Evolutionary conservation across 2,113 vertebrate species (phyloP).

Genomic region (Trachemys scripta): DNA sequence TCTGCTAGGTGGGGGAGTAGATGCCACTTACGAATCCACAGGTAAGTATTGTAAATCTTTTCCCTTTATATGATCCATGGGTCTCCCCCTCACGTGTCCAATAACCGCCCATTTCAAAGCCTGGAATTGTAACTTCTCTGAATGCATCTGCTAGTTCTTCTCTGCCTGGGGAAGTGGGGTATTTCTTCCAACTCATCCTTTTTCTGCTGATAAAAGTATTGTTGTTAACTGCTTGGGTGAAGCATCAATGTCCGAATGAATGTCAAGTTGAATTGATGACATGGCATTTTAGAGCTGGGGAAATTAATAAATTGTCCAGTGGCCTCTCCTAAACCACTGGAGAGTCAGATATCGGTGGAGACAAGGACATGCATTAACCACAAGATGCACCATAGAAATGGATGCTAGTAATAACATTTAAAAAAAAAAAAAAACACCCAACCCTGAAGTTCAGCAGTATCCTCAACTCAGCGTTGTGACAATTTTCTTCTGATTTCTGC

Average conservation of each 20-base stretch:
- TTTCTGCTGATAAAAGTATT: rapidly evolving
- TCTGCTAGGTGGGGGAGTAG: neutral
- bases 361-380: neutral
- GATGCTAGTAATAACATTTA: rapidly evolving
- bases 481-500: neutral
- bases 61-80: neutral
- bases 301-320: rapidly evolving
- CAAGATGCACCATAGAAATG: neutral
- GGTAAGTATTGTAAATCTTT: neutral
- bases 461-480: neutral
- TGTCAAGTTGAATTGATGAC: neutral
- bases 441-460: neutral
- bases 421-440: neutral
- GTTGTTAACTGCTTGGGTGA: neutral
- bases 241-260: neutral
- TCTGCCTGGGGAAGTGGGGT: neutral
- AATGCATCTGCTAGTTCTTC: neutral
- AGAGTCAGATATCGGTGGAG: rapidly evolving
- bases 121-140: neutral
- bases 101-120: neutral
- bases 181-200: neutral
- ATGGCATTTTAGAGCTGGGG: neutral
- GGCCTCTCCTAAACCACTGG: rapidly evolving
- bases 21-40: neutral
- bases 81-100: neutral